Percentiles rank a stretch among this genome's conserved stretches.
These are phyloP conservation scores for Hapalemur alaotrensis DNA, from an alignment of 2,797 vertebrate species.

Conservation along the genomic window DNA sequence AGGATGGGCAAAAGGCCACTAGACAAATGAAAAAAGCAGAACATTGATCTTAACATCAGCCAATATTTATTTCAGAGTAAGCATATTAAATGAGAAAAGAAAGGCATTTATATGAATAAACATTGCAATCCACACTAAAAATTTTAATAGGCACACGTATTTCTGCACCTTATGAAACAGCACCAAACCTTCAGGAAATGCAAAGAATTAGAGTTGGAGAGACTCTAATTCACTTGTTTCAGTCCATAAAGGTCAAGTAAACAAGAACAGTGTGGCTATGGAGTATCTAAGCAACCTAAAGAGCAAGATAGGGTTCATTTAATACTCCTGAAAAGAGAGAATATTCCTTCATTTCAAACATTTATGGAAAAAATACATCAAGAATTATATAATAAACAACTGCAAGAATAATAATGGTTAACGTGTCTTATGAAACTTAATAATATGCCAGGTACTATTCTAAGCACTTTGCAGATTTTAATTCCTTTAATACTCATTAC, in stretches of 20 bases:
- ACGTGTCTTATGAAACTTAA: background rate
- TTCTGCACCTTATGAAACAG: background rate
- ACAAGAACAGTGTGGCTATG: background rate
- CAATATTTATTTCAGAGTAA: background rate
- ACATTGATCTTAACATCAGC: background rate
- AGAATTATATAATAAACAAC: background rate
- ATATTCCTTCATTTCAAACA: background rate
- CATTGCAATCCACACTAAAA: background rate
- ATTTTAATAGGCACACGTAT: background rate
- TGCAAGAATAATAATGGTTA: background rate
- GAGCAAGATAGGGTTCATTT: background rate
- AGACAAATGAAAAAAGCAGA: background rate
- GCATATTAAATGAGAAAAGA: background rate
- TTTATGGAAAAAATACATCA: background rate
- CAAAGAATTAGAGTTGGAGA: background rate
- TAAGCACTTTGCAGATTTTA: background rate
- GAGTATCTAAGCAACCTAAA: background rate
- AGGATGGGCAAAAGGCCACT: background rate
- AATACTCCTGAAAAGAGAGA: background rate
- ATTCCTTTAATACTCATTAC: background rate
- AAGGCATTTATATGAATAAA: background rate
- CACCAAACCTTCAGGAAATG: background rate
- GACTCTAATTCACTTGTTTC: background rate
- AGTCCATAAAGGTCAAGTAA: background rate
- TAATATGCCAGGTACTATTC: background rate